Evolutionary conservation across 1,140 invertebrate species (phyloP).

Genomic region (Drosophila sulfurigaster): DNA sequence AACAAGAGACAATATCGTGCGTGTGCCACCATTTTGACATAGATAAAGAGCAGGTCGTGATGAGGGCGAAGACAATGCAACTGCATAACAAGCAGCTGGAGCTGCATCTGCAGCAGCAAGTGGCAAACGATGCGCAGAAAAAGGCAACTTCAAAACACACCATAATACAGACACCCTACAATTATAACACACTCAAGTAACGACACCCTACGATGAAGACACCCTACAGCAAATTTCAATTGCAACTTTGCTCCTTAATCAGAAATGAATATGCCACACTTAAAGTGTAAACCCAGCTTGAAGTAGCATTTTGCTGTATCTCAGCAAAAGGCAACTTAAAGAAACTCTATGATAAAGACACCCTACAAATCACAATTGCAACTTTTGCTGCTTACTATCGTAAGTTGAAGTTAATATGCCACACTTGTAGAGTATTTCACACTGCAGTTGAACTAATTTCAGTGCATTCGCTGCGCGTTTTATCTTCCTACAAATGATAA

Average conservation of each 20-base stretch:
- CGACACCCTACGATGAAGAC: neutral
- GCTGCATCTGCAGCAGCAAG: neutral
- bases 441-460: conserved; percentile 15
- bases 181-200: too few species aligned
- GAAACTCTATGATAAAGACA: too few species aligned
- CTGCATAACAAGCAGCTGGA: conserved; percentile 37
- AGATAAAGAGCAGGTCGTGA: conserved; percentile 56
- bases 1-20: conserved; percentile 38
- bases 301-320: too few species aligned
- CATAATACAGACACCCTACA: neutral
- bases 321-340: neutral
- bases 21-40: conserved; percentile 65
- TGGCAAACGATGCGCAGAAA: neutral
- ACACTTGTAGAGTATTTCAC: neutral
- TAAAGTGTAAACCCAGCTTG: too few species aligned
- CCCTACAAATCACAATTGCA: neutral
- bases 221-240: neutral
- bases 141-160: conserved; percentile 19
- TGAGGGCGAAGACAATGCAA: conserved; percentile 49
- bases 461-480: neutral
- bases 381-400: too few species aligned
- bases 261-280: neutral
- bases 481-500: conserved; percentile 48
- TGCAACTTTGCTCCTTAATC: neutral
- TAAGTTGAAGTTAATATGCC: neutral